These are phyloP conservation scores for Cephus runcator DNA, from an alignment of 2,888 invertebrate genomes.

Conservation along the genomic window DNA sequence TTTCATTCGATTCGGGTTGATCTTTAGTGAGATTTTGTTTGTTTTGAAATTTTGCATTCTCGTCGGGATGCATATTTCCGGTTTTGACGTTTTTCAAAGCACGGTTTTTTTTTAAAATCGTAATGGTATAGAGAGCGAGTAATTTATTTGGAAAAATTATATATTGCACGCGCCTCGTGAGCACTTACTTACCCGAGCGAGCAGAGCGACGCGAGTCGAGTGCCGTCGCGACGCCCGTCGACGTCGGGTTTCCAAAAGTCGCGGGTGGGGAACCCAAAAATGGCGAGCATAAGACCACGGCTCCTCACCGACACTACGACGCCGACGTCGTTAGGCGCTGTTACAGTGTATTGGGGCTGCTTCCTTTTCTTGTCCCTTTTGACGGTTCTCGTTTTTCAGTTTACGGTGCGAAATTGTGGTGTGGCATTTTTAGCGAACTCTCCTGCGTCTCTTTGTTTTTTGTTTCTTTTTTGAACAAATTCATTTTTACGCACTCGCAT, in stretches of 20 bases:
- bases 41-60: background rate
- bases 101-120: background rate
- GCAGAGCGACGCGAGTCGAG: constrained; percentile 64
- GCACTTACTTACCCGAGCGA: constrained; percentile 64
- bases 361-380: background rate
- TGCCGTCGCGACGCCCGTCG: constrained; percentile 43
- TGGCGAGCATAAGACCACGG: constrained; percentile 50
- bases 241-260: constrained; percentile 35
- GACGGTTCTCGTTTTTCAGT: background rate
- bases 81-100: background rate
- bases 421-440: background rate
- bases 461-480: background rate
- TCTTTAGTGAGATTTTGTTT: background rate
- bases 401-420: background rate
- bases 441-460: background rate
- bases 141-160: background rate
- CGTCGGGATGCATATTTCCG: background rate
- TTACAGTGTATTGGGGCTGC: background rate
- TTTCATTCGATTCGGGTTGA: background rate
- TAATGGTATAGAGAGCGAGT: background rate
- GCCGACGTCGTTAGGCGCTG: background rate
- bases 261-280: constrained; percentile 65
- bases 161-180: background rate
- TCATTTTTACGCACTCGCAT: background rate
- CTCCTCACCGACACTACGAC: constrained; percentile 14